A percentile compares a stretch with the other conserved stretches of the same genome.
These are phyloP conservation scores for Tipula vernalis DNA, from an alignment of 2,888 invertebrate species.

Conservation along the genomic window DNA sequence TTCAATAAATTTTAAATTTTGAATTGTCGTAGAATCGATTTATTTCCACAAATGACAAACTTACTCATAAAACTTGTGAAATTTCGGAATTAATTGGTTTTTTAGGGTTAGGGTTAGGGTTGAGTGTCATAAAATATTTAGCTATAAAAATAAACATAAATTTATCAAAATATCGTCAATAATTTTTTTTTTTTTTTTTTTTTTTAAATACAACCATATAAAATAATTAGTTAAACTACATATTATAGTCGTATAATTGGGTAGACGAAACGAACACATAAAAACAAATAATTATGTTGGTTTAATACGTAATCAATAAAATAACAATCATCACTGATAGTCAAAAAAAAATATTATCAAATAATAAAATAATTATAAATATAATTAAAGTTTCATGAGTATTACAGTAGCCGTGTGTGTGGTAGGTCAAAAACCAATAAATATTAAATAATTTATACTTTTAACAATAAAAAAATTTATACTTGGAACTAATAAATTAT, in stretches of 20 bases:
- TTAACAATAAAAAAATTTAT: neutral
- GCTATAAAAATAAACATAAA: too few species aligned
- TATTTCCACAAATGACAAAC: too few species aligned
- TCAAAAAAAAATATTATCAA: neutral
- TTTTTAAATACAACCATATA: neutral
- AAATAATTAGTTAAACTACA: neutral
- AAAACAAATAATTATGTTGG: neutral
- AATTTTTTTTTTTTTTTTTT: too few species aligned
- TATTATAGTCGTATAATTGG: neutral
- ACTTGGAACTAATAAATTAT: neutral
- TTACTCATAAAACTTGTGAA: too few species aligned
- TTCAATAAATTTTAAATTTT: too few species aligned
- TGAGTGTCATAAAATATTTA: too few species aligned
- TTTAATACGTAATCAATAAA: neutral
- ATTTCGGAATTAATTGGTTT: too few species aligned
- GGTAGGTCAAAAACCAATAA: neutral
- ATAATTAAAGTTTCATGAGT: neutral
- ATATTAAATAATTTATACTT: neutral
- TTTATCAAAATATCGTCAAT: too few species aligned
- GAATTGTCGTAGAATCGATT: too few species aligned
- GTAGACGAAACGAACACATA: neutral
- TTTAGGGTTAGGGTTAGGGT: too few species aligned
- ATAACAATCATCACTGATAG: neutral
- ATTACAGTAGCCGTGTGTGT: neutral
- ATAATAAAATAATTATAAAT: neutral